Evolutionary conservation across 2,888 invertebrate genomes (phyloP).

Genomic region (Drosophila formosana): DNA sequence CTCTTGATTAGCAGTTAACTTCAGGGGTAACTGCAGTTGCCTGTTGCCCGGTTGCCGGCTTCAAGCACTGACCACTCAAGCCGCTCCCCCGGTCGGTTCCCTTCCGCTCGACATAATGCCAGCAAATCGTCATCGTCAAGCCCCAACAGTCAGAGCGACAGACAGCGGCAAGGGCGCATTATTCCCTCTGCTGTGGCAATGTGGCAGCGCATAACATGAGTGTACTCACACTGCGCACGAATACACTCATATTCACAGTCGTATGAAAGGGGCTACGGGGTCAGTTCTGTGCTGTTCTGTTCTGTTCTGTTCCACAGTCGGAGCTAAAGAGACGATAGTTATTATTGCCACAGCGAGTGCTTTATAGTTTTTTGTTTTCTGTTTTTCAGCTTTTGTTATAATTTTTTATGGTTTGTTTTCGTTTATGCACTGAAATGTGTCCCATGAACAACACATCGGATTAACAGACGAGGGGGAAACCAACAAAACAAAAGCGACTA

Average conservation of each 20-base stretch:
- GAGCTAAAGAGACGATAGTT: slow-evolving; percentile 47
- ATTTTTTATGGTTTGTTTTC: slow-evolving; percentile 63
- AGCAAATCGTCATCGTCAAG: slow-evolving; percentile 63
- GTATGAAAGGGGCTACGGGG: slow-evolving; percentile 42
- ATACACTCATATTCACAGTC: background rate
- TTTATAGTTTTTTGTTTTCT: slow-evolving; percentile 36
- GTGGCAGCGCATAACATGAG: slow-evolving; percentile 9
- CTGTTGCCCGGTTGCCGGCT: slow-evolving; percentile 62
- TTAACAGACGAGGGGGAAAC: slow-evolving; percentile 25
- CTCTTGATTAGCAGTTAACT: background rate
- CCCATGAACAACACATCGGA: slow-evolving; percentile 46
- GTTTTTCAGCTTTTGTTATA: slow-evolving; percentile 54
- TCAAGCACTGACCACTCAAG: slow-evolving; percentile 41
- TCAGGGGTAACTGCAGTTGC: slow-evolving; percentile 24
- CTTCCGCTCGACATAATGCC: slow-evolving; percentile 15
- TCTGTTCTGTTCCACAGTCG: slow-evolving; percentile 7
- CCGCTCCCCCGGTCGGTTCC: slow-evolving; percentile 16
- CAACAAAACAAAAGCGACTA: slow-evolving; percentile 11
- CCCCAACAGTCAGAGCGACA: slow-evolving; percentile 67
- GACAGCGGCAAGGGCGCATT: slow-evolving; percentile 40
- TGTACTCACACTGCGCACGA: background rate
- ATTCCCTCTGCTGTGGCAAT: background rate
- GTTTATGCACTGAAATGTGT: slow-evolving; percentile 62
- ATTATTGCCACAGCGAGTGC: slow-evolving; percentile 54
- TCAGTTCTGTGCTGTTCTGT: slow-evolving; percentile 37